Evolutionary conservation across 2,888 invertebrate genomes (phyloP).

Genomic region (Ceriagrion tenellum): DNA sequence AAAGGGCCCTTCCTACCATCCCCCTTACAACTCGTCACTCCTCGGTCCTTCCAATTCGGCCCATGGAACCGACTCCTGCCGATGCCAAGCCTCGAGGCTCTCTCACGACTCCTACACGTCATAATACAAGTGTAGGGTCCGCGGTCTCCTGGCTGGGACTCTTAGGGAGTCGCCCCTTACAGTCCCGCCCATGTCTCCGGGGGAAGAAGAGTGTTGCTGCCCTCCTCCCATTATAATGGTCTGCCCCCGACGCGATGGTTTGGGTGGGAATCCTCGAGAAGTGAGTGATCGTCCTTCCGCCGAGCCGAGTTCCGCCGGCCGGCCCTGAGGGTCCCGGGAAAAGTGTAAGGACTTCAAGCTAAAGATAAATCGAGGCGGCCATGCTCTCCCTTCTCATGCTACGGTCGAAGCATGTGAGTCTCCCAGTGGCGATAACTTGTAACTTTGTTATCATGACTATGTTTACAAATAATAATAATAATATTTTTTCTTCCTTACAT

Average conservation of each 20-base stretch:
- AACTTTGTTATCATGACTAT: too few species aligned
- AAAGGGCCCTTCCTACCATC: not conserved
- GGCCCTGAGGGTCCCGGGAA: not conserved
- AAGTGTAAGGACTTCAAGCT: not conserved
- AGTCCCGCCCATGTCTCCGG: not conserved
- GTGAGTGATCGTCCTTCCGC: not conserved
- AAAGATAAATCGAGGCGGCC: too few species aligned
- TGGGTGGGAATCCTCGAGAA: not conserved
- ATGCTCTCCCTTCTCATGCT: too few species aligned
- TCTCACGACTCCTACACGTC: not conserved
- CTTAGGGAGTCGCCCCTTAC: too few species aligned
- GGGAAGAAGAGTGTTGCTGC: not conserved
- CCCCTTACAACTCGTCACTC: not conserved
- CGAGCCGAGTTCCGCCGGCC: not conserved
- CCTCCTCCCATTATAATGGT: too few species aligned
- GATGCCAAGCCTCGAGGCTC: too few species aligned
- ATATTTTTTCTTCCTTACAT: too few species aligned
- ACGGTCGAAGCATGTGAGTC: too few species aligned
- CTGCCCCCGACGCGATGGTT: not conserved
- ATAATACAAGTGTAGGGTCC: not conserved
- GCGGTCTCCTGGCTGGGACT: not conserved
- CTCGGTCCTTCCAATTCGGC: not conserved
- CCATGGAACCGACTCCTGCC: not conserved
- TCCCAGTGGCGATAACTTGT: too few species aligned
- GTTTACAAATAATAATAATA: too few species aligned